Conservation (phyloP, 2,797 vertebrate species). For the Pterois miles region DNA sequence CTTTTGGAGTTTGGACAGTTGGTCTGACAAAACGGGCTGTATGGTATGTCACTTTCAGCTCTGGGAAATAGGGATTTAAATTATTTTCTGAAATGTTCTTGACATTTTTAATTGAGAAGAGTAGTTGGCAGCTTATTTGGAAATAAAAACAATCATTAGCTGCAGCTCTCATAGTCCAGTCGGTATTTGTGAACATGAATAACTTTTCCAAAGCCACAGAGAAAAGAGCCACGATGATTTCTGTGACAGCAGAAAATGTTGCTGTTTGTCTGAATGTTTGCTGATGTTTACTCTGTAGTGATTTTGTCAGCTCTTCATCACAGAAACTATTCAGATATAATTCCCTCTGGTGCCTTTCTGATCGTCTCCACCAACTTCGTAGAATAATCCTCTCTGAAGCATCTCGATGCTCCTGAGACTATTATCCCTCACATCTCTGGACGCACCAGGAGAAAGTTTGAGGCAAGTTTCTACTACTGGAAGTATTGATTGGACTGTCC, state of each 20-base stretch:
- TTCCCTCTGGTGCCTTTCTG: constrained; percentile 6
- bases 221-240: not conserved
- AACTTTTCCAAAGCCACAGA: not conserved
- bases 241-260: not conserved
- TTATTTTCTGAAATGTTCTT: not conserved
- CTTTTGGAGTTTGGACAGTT: not conserved
- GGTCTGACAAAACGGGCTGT: not conserved
- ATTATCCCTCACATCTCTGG: not conserved
- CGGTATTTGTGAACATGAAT: not conserved
- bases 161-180: not conserved
- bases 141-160: not conserved
- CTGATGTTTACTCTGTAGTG: not conserved
- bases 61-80: not conserved
- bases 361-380: not conserved
- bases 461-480: not conserved
- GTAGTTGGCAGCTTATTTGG: not conserved
- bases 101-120: not conserved
- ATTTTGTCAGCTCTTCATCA: constrained; percentile 24
- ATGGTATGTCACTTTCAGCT: not conserved
- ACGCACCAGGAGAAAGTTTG: constrained; percentile 1
- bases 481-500: constrained; percentile 17
- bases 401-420: not conserved
- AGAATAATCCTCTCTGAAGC: not conserved
- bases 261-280: constrained; percentile 1
- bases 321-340: constrained; percentile 5